phyloP scores from a whole-genome alignment of 2,797 vertebrate genomes.

The Spheniscus humboldti region DNA sequence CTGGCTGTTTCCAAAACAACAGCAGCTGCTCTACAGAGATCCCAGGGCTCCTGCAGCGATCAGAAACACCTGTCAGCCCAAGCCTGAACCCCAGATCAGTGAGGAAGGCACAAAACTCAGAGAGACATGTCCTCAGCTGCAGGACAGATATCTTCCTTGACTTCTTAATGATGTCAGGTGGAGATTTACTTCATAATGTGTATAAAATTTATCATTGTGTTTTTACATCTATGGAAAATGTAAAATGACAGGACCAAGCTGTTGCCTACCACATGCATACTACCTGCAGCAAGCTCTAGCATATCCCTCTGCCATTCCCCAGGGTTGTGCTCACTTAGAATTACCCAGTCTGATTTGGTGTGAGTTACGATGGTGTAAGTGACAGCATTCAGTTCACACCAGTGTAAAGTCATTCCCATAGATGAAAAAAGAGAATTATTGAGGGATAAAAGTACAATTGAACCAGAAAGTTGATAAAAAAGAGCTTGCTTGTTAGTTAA shows the following conservation, averaged over 20 bases:
- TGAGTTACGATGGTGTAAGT: not conserved
- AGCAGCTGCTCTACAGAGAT: not conserved
- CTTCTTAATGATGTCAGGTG: not conserved
- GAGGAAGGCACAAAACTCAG: not conserved
- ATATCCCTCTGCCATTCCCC: not conserved
- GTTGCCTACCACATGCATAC: not conserved
- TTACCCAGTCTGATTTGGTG: not conserved
- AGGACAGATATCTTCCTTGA: not conserved
- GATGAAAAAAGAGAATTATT: not conserved
- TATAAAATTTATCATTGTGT: not conserved
- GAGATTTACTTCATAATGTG: not conserved
- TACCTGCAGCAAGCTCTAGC: not conserved
- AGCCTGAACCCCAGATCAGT: not conserved
- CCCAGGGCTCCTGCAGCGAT: not conserved
- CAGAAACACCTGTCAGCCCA: not conserved
- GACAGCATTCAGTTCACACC: not conserved
- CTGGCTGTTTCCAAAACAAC: not conserved
- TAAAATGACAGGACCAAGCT: not conserved
- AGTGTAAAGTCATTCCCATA: not conserved
- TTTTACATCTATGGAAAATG: not conserved
- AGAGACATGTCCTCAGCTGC: not conserved
- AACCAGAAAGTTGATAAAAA: not conserved
- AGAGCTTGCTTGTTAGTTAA: not conserved
- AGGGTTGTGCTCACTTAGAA: not conserved
- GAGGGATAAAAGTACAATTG: not conserved